phyloP scores from a whole-genome alignment of 1,140 invertebrate genomes.

The Argopecten irradians region DNA sequence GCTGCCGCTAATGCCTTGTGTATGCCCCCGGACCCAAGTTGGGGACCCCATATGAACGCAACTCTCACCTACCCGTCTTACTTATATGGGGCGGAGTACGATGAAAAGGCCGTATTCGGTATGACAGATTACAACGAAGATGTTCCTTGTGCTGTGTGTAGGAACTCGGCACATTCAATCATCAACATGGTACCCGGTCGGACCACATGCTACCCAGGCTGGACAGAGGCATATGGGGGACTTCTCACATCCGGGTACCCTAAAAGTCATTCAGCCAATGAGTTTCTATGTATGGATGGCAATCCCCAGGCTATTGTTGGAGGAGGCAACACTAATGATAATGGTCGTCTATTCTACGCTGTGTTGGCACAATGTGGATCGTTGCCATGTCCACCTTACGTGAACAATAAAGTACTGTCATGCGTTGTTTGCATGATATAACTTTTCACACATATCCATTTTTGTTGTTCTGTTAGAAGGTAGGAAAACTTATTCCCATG shows the following conservation, averaged over 20 bases:
- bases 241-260: constrained; percentile 52
- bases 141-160: constrained; percentile 50
- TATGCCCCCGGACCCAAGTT: not conserved
- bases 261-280: not conserved
- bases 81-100: not conserved
- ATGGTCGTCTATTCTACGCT: not conserved
- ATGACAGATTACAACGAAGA: constrained; percentile 30
- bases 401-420: not conserved
- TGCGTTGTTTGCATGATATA: constrained; percentile 36
- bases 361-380: not conserved
- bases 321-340: constrained; percentile 14
- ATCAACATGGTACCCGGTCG: constrained; percentile 60
- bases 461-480: no score
- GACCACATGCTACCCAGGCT: constrained; percentile 52
- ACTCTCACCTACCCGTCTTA: not conserved
- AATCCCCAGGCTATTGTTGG: constrained; percentile 43
- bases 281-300: constrained; percentile 61
- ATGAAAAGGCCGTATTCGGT: not conserved
- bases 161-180: not conserved
- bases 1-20: not conserved
- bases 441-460: no score
- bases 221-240: constrained; percentile 56
- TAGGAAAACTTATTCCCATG: no score
- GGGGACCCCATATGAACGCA: not conserved
- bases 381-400: constrained; percentile 30